phyloP scores from a whole-genome alignment of 2,797 vertebrate genomes.

The Malacoraja senta region DNA sequence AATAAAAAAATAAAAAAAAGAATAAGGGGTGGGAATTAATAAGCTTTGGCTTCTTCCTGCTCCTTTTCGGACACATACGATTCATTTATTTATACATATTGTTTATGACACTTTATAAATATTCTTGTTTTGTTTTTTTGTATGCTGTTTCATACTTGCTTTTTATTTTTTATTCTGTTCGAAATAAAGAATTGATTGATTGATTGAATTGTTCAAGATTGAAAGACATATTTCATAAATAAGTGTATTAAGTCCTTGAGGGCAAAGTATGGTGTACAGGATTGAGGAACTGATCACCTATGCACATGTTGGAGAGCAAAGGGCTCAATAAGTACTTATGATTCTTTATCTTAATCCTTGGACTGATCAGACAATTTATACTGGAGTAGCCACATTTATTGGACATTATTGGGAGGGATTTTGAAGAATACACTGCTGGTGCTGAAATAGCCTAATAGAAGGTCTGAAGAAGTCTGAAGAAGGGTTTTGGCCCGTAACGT shows the following conservation, averaged over 20 bases:
- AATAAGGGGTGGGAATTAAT: no score
- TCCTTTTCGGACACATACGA: no score
- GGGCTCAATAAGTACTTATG: not conserved
- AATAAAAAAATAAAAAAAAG: no score
- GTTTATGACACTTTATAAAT: no score
- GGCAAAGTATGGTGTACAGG: not conserved
- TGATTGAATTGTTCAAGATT: not conserved
- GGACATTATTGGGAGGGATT: not conserved
- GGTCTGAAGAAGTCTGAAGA: no score
- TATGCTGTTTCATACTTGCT: no score
- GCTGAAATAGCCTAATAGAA: not conserved
- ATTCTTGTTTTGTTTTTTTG: no score
- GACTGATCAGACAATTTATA: not conserved
- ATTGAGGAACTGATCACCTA: not conserved
- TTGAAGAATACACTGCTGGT: not conserved
- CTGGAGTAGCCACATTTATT: not conserved
- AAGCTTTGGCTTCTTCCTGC: no score
- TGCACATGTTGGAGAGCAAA: not conserved
- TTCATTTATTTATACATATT: no score
- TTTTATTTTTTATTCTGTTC: no score
- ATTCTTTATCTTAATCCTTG: not conserved
- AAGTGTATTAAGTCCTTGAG: not conserved
- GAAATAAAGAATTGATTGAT: no score
- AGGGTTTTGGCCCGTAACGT: no score
- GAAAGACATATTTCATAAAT: not conserved